Evolutionary conservation across 2,113 vertebrate species (phyloP).

Genomic region (Lipotes vexillifer): DNA sequence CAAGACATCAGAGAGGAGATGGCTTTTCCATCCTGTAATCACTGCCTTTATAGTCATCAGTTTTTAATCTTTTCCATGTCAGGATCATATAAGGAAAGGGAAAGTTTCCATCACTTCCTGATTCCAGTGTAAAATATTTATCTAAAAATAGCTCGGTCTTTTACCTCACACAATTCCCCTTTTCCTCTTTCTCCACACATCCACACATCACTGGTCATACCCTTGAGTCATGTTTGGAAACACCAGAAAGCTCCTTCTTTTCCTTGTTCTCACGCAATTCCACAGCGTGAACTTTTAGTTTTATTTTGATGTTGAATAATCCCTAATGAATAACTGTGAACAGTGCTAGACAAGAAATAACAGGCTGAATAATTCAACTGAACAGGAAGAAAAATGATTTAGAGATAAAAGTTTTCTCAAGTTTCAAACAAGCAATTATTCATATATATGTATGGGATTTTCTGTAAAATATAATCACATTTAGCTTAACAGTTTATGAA

Average conservation of each 20-base stretch:
- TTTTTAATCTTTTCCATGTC: conserved; percentile 62
- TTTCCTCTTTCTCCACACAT: conserved; percentile 46
- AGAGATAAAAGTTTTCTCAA: neutral
- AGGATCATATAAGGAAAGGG: conserved; percentile 58
- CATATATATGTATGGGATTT: neutral
- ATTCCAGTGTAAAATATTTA: neutral
- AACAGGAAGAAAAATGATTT: neutral
- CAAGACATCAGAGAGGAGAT: neutral
- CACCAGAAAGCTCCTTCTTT: conserved; percentile 11
- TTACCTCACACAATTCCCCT: neutral
- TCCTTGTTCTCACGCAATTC: neutral
- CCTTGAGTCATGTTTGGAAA: conserved; percentile 79
- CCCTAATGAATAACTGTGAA: conserved; percentile 3
- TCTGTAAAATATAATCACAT: neutral
- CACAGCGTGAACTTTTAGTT: conserved; percentile 11
- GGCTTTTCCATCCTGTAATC: conserved; percentile 42
- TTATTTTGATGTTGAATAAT: conserved; percentile 40
- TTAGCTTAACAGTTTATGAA: neutral
- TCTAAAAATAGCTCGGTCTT: conserved; percentile 67
- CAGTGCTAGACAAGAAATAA: neutral
- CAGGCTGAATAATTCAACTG: neutral
- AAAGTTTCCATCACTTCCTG: conserved; percentile 62
- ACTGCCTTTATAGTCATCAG: neutral
- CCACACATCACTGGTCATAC: conserved; percentile 34
- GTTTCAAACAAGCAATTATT: neutral